A percentile compares a stretch with the other conserved stretches of the same genome.
phyloP scores from a whole-genome alignment of 37 sponge, comb jelly and placozoan species.

The Axinella damicornis region DNA sequence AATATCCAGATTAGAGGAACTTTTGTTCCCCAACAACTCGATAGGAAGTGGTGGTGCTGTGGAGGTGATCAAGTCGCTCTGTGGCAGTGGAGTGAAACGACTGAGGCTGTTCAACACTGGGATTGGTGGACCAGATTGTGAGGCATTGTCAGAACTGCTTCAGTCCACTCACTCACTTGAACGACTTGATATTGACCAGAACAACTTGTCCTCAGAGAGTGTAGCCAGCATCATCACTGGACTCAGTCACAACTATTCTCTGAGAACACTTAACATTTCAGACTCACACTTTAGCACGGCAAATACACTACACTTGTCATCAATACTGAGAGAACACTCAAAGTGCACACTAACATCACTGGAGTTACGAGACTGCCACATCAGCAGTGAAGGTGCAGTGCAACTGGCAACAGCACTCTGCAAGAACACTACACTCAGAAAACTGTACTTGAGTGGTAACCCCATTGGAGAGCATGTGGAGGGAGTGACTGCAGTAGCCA shows the following conservation, averaged over 20 bases:
- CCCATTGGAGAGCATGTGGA: conserved; percentile 9
- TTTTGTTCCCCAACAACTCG: not conserved
- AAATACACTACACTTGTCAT: too few relatives aligned
- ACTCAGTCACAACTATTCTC: conserved; percentile 10
- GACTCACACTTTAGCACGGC: too few relatives aligned
- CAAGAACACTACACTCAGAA: too few relatives aligned
- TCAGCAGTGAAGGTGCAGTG: too few relatives aligned
- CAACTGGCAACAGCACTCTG: too few relatives aligned
- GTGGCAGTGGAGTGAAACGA: not conserved
- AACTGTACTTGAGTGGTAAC: not conserved
- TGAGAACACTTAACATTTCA: too few relatives aligned
- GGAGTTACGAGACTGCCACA: too few relatives aligned
- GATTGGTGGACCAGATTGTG: not conserved
- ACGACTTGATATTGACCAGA: not conserved
- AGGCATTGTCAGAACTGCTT: not conserved
- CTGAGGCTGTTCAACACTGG: conserved; percentile 6
- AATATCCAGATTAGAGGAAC: not conserved
- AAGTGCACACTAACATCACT: too few relatives aligned
- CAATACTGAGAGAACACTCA: too few relatives aligned
- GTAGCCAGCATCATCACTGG: not conserved
- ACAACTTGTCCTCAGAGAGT: not conserved
- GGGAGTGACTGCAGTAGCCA: conserved; percentile 3
- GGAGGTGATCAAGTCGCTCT: not conserved
- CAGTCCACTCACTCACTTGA: not conserved
- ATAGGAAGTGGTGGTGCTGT: conserved; percentile 30